Conservation (phyloP, 2,888 invertebrate species). For the Stenodema calcarata region DNA sequence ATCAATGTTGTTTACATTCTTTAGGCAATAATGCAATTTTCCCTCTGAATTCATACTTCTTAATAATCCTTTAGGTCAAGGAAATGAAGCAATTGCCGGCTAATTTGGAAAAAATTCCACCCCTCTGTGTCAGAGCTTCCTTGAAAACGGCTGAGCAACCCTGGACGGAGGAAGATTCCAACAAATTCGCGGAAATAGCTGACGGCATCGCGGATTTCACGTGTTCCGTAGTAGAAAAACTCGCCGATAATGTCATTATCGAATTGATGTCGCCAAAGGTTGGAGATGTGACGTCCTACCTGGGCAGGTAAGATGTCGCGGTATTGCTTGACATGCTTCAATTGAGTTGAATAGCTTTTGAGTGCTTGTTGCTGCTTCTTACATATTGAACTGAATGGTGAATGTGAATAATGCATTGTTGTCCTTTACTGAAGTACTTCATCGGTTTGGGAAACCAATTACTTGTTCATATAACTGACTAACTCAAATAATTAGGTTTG, state of each 20-base stretch:
- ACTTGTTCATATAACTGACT: background rate
- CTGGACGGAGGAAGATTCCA: slow-evolving; percentile 6
- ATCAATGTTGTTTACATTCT: too few relatives aligned
- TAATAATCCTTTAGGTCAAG: slow-evolving; percentile 3
- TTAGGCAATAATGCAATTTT: too few relatives aligned
- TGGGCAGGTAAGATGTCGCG: slow-evolving; percentile 12
- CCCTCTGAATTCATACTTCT: too few relatives aligned
- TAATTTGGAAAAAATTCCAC: background rate
- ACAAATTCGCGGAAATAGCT: background rate
- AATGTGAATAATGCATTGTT: background rate
- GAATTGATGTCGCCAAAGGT: background rate
- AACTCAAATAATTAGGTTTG: too few relatives aligned
- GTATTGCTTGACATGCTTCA: too few relatives aligned
- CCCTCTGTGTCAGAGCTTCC: slow-evolving; percentile 28
- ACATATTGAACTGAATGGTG: too few relatives aligned
- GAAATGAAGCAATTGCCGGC: slow-evolving; percentile 13
- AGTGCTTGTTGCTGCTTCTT: too few relatives aligned
- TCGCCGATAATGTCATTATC: background rate
- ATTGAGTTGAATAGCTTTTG: too few relatives aligned
- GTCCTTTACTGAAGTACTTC: background rate
- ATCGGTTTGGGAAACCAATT: background rate
- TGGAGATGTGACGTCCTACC: slow-evolving; percentile 9
- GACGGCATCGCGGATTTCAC: background rate
- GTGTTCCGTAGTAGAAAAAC: background rate
- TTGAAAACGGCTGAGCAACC: background rate